phyloP scores from a whole-genome alignment of 53 echinoderm and acorn worm species.

The Apostichopus leukothele region DNA sequence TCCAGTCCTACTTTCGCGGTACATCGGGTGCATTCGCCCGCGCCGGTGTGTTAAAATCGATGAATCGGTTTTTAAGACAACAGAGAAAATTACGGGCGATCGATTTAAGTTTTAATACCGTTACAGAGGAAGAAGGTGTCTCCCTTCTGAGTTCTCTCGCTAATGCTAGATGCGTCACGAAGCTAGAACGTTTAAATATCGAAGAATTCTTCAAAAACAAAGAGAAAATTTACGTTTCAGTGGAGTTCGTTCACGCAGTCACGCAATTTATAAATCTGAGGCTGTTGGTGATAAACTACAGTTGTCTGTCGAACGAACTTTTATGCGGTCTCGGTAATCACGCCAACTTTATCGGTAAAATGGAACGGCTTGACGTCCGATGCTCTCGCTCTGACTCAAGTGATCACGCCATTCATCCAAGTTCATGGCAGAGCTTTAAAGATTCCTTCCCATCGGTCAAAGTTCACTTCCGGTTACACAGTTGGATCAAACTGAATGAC shows the following conservation, averaged over 20 bases:
- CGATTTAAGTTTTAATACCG: slow-evolving; percentile 68
- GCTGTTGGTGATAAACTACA: slow-evolving; percentile 76
- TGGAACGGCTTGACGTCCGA: slow-evolving; percentile 65
- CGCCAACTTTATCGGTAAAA: neutral
- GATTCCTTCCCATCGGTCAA: slow-evolving; percentile 51
- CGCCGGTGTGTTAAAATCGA: slow-evolving; percentile 71
- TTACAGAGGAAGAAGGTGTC: slow-evolving; percentile 68
- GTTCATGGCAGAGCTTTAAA: slow-evolving; percentile 69
- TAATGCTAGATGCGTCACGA: slow-evolving; percentile 40
- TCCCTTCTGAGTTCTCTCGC: slow-evolving; percentile 52
- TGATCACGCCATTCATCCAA: slow-evolving; percentile 64
- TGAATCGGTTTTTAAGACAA: slow-evolving; percentile 68
- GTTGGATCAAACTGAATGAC: slow-evolving; percentile 62
- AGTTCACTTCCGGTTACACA: slow-evolving; percentile 66
- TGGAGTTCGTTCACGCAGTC: slow-evolving; percentile 59
- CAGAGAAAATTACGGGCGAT: slow-evolving; percentile 64
- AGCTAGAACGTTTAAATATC: slow-evolving; percentile 61
- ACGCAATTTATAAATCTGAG: slow-evolving; percentile 55
- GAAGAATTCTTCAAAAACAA: slow-evolving; percentile 73
- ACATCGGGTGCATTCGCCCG: slow-evolving; percentile 55
- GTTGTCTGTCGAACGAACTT: slow-evolving; percentile 68
- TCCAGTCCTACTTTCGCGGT: slow-evolving; percentile 66
- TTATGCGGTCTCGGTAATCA: slow-evolving; percentile 51
- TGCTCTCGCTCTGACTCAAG: slow-evolving; percentile 67
- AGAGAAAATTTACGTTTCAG: slow-evolving; percentile 38